phyloP scores from a whole-genome alignment of 2,888 invertebrate species.

The Campaea margaritaria region DNA sequence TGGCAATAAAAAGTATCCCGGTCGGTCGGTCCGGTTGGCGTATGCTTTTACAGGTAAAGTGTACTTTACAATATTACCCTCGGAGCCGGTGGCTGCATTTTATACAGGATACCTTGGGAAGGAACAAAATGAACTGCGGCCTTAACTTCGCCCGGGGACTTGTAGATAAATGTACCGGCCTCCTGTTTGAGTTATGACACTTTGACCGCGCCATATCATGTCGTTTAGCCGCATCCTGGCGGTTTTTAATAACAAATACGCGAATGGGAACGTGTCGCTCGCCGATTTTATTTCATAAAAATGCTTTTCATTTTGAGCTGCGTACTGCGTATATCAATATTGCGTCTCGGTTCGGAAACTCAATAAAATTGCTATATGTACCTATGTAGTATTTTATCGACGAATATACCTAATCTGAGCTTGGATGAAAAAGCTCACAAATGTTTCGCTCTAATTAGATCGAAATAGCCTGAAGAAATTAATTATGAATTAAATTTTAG shows the following conservation, averaged over 20 bases:
- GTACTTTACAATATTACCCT: conserved; percentile 63
- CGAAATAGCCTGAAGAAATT: too few species aligned
- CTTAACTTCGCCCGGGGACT: conserved; percentile 57
- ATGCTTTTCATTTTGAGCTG: not conserved
- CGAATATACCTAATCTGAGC: too few species aligned
- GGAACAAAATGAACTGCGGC: conserved; percentile 62
- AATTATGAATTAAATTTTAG: too few species aligned
- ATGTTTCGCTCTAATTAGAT: too few species aligned
- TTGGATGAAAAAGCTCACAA: too few species aligned
- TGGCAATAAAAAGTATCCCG: conserved; percentile 47
- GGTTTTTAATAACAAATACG: conserved; percentile 34
- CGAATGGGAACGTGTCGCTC: not conserved
- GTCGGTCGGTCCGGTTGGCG: conserved; percentile 42
- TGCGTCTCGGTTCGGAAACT: not conserved
- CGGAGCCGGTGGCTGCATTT: conserved; percentile 58
- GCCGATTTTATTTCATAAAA: conserved; percentile 9
- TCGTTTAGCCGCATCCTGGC: conserved; percentile 35
- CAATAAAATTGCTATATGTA: too few species aligned
- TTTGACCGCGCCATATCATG: conserved; percentile 47
- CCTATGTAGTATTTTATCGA: too few species aligned
- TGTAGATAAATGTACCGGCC: conserved; percentile 64
- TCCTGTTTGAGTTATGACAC: conserved; percentile 65
- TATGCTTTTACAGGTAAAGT: conserved; percentile 55
- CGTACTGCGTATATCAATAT: not conserved
- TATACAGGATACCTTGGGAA: conserved; percentile 57